phyloP scores from a whole-genome alignment of 2,113 vertebrate genomes.

The Nerophis ophidion region DNA sequence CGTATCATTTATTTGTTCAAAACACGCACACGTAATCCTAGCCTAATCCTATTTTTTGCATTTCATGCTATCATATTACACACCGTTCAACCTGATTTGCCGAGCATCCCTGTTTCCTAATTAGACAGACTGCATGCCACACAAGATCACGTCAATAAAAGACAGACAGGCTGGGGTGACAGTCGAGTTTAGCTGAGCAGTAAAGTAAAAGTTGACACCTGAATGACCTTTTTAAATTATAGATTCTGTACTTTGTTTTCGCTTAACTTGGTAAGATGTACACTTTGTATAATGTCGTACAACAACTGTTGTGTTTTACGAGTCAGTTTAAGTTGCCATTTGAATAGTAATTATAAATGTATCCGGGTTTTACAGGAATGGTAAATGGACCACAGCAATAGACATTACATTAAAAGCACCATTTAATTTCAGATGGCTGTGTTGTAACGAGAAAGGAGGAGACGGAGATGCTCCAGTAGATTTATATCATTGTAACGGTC shows the following conservation, averaged over 20 bases:
- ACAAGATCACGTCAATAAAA: too few relatives aligned
- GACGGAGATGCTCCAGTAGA: constrained; percentile 13
- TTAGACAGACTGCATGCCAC: too few relatives aligned
- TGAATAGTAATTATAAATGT: constrained; percentile 33
- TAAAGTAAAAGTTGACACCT: constrained; percentile 39
- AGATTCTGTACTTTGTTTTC: constrained; percentile 45
- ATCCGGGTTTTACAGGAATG: constrained; percentile 27
- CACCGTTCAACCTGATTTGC: too few relatives aligned
- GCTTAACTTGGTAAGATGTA: constrained; percentile 27
- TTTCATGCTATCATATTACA: too few relatives aligned
- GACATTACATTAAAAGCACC: constrained; percentile 17
- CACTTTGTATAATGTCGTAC: constrained; percentile 31
- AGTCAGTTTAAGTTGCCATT: constrained; percentile 39
- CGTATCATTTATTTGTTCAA: too few relatives aligned
- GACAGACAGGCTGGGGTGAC: constrained; percentile 35
- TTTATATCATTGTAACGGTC: constrained; percentile 31
- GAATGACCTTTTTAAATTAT: constrained; percentile 54
- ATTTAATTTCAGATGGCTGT: constrained; percentile 43
- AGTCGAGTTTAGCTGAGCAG: constrained; percentile 29
- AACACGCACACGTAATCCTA: too few relatives aligned
- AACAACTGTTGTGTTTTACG: constrained; percentile 36
- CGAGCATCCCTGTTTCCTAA: too few relatives aligned
- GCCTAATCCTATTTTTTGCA: too few relatives aligned
- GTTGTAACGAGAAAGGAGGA: constrained; percentile 14
- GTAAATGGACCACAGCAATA: constrained; percentile 20